These are phyloP conservation scores for Loriculus beryllinus DNA, from an alignment of 2,797 vertebrate genomes.

Conservation along the genomic window DNA sequence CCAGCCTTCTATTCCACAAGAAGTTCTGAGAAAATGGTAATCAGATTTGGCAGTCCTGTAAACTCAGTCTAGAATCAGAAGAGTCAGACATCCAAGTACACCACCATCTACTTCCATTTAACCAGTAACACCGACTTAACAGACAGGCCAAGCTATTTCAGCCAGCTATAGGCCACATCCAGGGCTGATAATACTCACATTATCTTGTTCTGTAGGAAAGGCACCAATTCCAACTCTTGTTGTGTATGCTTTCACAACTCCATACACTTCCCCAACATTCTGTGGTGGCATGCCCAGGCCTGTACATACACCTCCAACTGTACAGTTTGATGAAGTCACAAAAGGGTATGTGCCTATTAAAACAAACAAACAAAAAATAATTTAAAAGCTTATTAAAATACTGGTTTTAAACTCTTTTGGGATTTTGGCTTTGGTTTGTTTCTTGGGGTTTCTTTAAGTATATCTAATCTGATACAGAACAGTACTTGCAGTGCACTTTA, in stretches of 20 bases:
- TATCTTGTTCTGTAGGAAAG: constrained; percentile 93
- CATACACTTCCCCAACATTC: constrained; percentile 93
- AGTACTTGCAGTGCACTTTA: background rate
- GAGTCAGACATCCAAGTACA: background rate
- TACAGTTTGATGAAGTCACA: constrained; percentile 98
- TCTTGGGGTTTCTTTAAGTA: fast-evolving
- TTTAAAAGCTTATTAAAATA: background rate
- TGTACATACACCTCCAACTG: constrained; percentile 95
- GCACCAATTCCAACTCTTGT: constrained; percentile 96
- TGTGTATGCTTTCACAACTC: constrained; percentile 95
- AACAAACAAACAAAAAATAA: background rate
- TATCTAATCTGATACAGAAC: background rate
- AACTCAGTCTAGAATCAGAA: background rate
- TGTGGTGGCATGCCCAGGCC: constrained; percentile 95
- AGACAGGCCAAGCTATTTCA: background rate
- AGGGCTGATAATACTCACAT: constrained; percentile 78
- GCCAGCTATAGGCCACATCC: background rate
- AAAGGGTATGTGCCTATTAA: constrained; percentile 93
- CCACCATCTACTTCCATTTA: background rate
- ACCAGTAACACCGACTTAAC: background rate
- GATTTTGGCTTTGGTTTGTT: background rate
- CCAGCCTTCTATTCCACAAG: background rate
- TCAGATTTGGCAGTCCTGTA: background rate
- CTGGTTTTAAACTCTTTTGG: background rate
- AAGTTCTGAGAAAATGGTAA: background rate